These are phyloP conservation scores for Halyomorpha halys DNA, from an alignment of 1,140 invertebrate genomes.

Conservation along the genomic window DNA sequence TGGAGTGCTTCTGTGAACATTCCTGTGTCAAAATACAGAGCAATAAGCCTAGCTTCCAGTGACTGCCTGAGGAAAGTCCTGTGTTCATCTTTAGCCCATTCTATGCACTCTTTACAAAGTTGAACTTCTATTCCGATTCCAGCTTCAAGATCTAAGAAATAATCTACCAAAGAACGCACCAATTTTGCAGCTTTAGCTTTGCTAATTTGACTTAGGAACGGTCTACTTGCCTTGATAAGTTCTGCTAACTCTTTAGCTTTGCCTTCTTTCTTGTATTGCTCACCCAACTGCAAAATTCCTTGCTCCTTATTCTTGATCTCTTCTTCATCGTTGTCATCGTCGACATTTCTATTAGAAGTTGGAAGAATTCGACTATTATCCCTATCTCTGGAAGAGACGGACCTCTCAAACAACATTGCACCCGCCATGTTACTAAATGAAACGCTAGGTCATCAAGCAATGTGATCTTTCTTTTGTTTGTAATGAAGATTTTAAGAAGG, in stretches of 20 bases:
- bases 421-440: slow-evolving; percentile 55
- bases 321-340: slow-evolving; percentile 54
- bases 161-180: slow-evolving; percentile 90
- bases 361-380: slow-evolving; percentile 43
- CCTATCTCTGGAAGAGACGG: slow-evolving; percentile 56
- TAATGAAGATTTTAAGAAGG: not conserved
- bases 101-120: slow-evolving; percentile 93
- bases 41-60: slow-evolving; percentile 83
- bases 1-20: slow-evolving; percentile 78
- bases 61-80: slow-evolving; percentile 94
- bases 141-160: slow-evolving; percentile 93
- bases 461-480: slow-evolving; percentile 14
- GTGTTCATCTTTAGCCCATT: slow-evolving; percentile 97
- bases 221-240: slow-evolving; percentile 85
- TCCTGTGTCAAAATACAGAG: slow-evolving; percentile 87
- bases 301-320: slow-evolving; percentile 82
- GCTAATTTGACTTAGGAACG: slow-evolving; percentile 86
- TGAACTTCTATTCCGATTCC: slow-evolving; percentile 82
- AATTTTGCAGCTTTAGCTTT: slow-evolving; percentile 99
- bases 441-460: slow-evolving; percentile 23
- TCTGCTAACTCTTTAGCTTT: slow-evolving; percentile 88
- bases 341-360: slow-evolving; percentile 44
- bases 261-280: slow-evolving; percentile 81
- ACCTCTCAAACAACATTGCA: slow-evolving; percentile 73
- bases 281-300: slow-evolving; percentile 77